Conservation (phyloP, 1,140 invertebrate species). For the Heliconius melpomene region DNA sequence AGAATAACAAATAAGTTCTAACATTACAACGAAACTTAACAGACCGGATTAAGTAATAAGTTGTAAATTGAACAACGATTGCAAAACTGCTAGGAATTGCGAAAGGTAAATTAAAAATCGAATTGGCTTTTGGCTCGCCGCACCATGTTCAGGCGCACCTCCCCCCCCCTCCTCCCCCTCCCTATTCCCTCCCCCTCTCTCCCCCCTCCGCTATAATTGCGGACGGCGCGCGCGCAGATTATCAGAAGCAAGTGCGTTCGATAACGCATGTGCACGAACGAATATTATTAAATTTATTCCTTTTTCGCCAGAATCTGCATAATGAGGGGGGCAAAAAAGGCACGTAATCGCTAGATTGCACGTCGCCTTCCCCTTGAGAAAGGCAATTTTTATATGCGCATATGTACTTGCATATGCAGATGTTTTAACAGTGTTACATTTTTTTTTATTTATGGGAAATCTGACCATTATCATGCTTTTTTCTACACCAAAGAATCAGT, state of each 20-base stretch:
- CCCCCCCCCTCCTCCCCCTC: slow-evolving; percentile 24
- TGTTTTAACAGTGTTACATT: slow-evolving; percentile 52
- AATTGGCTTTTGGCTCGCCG: slow-evolving; percentile 49
- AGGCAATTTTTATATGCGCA: slow-evolving; percentile 64
- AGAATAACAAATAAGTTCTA: slow-evolving; percentile 51
- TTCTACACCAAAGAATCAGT: slow-evolving; percentile 53
- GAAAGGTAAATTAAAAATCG: slow-evolving; percentile 65
- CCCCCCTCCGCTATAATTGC: slow-evolving; percentile 57
- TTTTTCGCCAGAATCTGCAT: slow-evolving; percentile 78
- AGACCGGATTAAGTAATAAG: slow-evolving; percentile 72
- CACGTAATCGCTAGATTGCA: slow-evolving; percentile 73
- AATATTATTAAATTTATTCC: slow-evolving; percentile 79
- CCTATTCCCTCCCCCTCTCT: slow-evolving; percentile 24
- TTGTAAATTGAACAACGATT: slow-evolving; percentile 50
- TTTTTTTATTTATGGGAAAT: slow-evolving; percentile 55
- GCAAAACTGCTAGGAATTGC: slow-evolving; percentile 55
- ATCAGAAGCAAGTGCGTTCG: slow-evolving; percentile 78
- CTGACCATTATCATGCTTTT: slow-evolving; percentile 56
- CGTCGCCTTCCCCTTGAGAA: slow-evolving; percentile 63
- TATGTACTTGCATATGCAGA: slow-evolving; percentile 43
- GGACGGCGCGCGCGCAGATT: slow-evolving; percentile 71
- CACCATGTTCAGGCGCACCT: slow-evolving; percentile 23
- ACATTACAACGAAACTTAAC: slow-evolving; percentile 51
- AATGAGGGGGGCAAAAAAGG: slow-evolving; percentile 75
- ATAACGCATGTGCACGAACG: slow-evolving; percentile 77